phyloP scores from a whole-genome alignment of 2,113 vertebrate genomes.

The Diadophis punctatus region DNA sequence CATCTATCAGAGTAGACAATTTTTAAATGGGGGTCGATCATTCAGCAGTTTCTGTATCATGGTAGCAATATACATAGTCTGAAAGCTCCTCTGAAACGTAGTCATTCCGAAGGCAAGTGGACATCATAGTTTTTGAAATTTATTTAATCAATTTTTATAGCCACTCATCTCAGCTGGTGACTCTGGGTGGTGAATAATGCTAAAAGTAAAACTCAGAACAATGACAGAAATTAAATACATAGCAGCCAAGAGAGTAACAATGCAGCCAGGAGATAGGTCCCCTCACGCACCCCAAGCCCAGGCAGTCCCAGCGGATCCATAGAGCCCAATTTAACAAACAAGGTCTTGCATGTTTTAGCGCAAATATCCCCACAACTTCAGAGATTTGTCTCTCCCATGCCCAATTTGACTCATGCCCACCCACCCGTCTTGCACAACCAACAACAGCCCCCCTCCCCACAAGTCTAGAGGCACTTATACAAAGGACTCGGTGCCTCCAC shows the following conservation, averaged over 20 bases:
- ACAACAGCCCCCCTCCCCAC: no score
- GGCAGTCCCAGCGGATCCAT: background rate
- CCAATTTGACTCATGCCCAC: no score
- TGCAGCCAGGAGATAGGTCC: background rate
- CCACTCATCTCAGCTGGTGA: background rate
- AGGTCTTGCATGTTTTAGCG: no score
- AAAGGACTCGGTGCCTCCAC: no score
- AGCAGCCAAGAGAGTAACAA: background rate
- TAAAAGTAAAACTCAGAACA: background rate
- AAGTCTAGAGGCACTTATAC: no score
- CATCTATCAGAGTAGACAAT: background rate
- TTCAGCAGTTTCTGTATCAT: background rate
- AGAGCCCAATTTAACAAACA: no score
- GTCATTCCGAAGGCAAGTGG: background rate
- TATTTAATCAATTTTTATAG: constrained; percentile 10
- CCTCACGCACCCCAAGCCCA: no score
- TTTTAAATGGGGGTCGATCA: background rate
- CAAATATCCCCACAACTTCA: no score
- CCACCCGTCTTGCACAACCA: background rate
- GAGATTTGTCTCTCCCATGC: no score
- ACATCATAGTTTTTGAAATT: background rate
- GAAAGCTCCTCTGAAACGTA: background rate
- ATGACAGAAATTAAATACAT: background rate
- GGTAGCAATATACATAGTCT: background rate
- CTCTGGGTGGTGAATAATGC: background rate